Conservation (phyloP, 2,113 vertebrate species). For the human region GRCh38 chr2:235401501-235402000, state of each 20-base stretch:
- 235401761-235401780: neutral
- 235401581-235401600: no score
- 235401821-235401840: neutral
- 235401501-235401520: no score
- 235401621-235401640: neutral
- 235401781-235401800: rapidly evolving
- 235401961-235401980: neutral
- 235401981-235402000: neutral
- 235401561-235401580: no score
- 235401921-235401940: neutral
- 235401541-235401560: no score
- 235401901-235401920: neutral
- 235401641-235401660: rapidly evolving
- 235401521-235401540: no score
- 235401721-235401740: neutral
- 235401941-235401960: neutral
- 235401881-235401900: neutral
- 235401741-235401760: neutral
- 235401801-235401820: neutral
- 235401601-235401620: neutral
- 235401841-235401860: neutral
- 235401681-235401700: rapidly evolving
- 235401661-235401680: neutral
- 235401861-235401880: neutral
- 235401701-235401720: neutral